These are phyloP conservation scores for Propithecus perrieri DNA, from an alignment of 2,797 vertebrate genomes.

Conservation along the genomic window DNA sequence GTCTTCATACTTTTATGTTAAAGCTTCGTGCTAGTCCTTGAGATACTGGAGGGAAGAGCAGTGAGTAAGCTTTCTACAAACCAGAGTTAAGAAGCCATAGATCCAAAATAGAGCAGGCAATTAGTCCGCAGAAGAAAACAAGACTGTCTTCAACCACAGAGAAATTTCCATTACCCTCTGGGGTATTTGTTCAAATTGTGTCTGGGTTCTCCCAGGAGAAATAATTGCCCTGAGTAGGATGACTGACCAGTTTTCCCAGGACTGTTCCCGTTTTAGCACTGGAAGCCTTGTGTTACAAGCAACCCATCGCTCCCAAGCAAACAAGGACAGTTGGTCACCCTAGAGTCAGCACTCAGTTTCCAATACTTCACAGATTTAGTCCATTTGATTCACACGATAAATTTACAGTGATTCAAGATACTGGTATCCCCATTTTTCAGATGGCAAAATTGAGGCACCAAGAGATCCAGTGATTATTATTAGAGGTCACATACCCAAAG, in stretches of 20 bases:
- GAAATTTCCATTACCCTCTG: not conserved
- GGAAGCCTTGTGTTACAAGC: not conserved
- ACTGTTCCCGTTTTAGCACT: not conserved
- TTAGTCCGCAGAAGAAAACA: not conserved
- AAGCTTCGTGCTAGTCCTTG: not conserved
- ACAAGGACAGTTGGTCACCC: not conserved
- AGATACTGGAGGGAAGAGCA: not conserved
- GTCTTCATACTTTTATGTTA: not conserved
- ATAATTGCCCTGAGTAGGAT: not conserved
- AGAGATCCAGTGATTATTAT: not conserved
- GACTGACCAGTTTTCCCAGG: not conserved
- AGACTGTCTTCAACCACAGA: not conserved
- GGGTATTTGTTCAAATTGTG: not conserved
- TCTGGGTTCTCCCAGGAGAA: not conserved
- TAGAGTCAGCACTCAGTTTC: not conserved
- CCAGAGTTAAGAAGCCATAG: not conserved
- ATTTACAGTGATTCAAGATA: not conserved
- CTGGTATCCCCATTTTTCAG: not conserved
- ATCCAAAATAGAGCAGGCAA: not conserved
- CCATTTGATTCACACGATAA: not conserved
- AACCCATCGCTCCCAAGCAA: not conserved
- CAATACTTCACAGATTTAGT: not conserved
- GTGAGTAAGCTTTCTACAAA: not conserved
- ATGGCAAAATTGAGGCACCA: not conserved
- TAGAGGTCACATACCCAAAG: not conserved